Evolutionary conservation across 2,888 invertebrate genomes (phyloP).

Genomic region (Pyrocoelia pectoralis): DNA sequence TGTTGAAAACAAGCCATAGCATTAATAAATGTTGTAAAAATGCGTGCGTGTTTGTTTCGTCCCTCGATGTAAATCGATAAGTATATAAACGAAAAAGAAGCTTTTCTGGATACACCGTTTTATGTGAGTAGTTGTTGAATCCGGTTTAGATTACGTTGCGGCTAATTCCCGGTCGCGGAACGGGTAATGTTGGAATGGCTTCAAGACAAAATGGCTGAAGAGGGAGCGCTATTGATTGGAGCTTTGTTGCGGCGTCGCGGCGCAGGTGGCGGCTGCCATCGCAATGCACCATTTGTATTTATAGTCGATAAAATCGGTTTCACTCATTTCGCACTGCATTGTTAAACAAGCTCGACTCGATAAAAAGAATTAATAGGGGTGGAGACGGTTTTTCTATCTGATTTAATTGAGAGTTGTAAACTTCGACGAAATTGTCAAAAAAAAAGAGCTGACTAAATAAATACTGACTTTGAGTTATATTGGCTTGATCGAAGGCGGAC

Average conservation of each 20-base stretch:
- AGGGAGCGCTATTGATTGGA: slow-evolving; percentile 59
- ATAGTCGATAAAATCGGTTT: slow-evolving; percentile 59
- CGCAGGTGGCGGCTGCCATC: slow-evolving; percentile 57
- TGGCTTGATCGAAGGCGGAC: slow-evolving; percentile 44
- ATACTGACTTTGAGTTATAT: slow-evolving; percentile 42
- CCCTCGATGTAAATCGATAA: slow-evolving; percentile 10
- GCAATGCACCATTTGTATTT: slow-evolving; percentile 60
- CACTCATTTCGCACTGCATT: slow-evolving; percentile 46
- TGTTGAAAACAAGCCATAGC: slow-evolving; percentile 38
- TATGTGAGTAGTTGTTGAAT: slow-evolving; percentile 34
- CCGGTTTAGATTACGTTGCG: slow-evolving; percentile 40
- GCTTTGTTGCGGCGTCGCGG: slow-evolving; percentile 56
- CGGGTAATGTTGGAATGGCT: slow-evolving; percentile 48
- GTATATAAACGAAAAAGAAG: background rate
- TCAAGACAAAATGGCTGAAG: slow-evolving; percentile 62
- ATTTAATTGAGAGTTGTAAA: background rate
- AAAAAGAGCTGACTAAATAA: slow-evolving; percentile 50
- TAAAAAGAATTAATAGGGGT: slow-evolving; percentile 20
- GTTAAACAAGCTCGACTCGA: slow-evolving; percentile 32
- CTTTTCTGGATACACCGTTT: slow-evolving; percentile 24
- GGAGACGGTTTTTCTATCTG: background rate
- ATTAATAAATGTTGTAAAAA: slow-evolving; percentile 39
- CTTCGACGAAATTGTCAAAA: slow-evolving; percentile 4
- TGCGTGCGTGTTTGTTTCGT: slow-evolving; percentile 30
- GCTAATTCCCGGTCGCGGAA: slow-evolving; percentile 51